Percentiles rank a stretch among this genome's conserved stretches.
These are phyloP conservation scores for Latrodectus geometricus DNA, from an alignment of 1,140 invertebrate genomes.

Conservation along the genomic window DNA sequence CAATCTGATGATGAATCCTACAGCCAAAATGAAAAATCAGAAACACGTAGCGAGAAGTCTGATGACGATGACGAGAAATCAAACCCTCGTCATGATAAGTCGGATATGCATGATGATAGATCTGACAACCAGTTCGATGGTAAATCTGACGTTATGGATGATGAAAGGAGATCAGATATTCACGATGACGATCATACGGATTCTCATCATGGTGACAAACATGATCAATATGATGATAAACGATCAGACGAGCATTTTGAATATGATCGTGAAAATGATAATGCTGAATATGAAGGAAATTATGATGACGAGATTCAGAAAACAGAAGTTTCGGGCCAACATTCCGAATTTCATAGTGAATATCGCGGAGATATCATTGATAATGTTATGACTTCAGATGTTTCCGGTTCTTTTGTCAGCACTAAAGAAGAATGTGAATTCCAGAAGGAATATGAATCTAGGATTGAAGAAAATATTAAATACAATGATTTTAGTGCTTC, in stretches of 20 bases:
- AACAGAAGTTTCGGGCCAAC: background rate
- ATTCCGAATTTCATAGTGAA: background rate
- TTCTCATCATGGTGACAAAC: background rate
- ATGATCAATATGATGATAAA: background rate
- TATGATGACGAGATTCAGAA: background rate
- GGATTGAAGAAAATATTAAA: background rate
- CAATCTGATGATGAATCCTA: constrained; percentile 45
- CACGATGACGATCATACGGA: constrained; percentile 18
- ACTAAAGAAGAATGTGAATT: background rate
- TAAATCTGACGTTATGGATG: constrained; percentile 26
- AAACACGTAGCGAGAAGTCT: constrained; percentile 45
- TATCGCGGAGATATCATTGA: background rate
- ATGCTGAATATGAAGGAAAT: background rate
- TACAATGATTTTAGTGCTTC: background rate
- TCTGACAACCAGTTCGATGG: constrained; percentile 45
- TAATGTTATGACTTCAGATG: no score
- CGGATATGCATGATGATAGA: constrained; percentile 46
- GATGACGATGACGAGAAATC: constrained; percentile 15
- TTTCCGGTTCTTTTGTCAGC: no score
- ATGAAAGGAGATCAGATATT: constrained; percentile 73
- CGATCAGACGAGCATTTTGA: background rate
- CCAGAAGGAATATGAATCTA: background rate
- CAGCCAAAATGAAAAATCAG: constrained; percentile 53
- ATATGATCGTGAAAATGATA: background rate
- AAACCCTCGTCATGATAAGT: constrained; percentile 8